Evolutionary conservation across 1,140 invertebrate genomes (phyloP).

Genomic region (Andrena cerasifolii): DNA sequence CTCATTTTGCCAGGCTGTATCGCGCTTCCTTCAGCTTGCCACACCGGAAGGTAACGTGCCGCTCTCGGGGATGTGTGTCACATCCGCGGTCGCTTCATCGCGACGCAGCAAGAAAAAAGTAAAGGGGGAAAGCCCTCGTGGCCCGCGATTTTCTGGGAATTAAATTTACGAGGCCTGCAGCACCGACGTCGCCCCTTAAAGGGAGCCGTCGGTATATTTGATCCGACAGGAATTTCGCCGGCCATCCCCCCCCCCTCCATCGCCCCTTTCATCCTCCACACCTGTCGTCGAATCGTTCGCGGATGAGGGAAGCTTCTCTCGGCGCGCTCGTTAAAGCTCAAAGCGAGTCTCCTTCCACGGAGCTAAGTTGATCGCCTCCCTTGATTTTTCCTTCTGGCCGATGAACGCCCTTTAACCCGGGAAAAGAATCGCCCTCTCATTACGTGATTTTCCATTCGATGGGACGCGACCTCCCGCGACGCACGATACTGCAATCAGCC

Average conservation of each 20-base stretch:
- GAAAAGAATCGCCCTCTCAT: conserved; percentile 25
- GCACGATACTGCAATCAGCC: background rate
- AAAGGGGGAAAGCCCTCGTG: conserved; percentile 16
- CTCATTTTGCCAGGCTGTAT: background rate
- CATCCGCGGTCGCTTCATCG: conserved; percentile 1
- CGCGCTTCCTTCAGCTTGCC: background rate
- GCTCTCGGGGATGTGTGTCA: background rate
- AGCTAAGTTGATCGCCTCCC: background rate
- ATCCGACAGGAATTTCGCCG: background rate
- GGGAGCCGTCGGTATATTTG: background rate
- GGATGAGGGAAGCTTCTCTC: background rate
- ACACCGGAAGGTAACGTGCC: background rate
- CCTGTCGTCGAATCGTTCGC: conserved; percentile 16
- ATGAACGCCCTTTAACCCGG: background rate
- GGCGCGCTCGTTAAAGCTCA: conserved; percentile 32
- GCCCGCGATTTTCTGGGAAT: conserved; percentile 58
- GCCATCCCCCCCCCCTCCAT: background rate
- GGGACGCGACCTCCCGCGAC: background rate
- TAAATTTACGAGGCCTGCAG: conserved; percentile 46
- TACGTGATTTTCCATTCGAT: conserved; percentile 9
- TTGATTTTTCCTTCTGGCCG: conserved; percentile 28
- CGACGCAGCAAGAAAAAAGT: conserved; percentile 12
- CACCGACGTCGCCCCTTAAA: background rate
- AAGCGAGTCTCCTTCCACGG: background rate
- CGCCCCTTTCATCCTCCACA: too few species aligned